phyloP scores from a whole-genome alignment of 2,888 invertebrate genomes.

The Trachelus troglodyta region DNA sequence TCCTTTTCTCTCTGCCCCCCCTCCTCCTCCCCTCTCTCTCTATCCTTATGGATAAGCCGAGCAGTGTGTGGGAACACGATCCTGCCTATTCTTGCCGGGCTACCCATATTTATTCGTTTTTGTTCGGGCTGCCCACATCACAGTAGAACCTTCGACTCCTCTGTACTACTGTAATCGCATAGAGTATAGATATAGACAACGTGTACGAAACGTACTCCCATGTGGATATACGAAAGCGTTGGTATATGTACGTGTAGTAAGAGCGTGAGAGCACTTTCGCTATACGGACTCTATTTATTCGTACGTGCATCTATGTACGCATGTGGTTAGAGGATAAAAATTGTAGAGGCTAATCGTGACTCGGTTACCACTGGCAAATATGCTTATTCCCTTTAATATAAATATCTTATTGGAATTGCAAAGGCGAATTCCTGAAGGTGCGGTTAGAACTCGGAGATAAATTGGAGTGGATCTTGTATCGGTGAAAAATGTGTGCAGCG shows the following conservation, averaged over 20 bases:
- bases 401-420: slow-evolving; percentile 51
- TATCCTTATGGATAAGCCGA: neutral
- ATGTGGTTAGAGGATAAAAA: neutral
- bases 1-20: no score
- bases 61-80: slow-evolving; percentile 49
- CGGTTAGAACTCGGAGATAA: neutral
- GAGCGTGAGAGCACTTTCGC: neutral
- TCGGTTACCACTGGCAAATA: slow-evolving; percentile 25
- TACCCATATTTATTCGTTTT: neutral
- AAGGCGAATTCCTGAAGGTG: slow-evolving; percentile 24
- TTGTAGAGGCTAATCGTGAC: slow-evolving; percentile 4
- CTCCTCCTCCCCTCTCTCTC: neutral
- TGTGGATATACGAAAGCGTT: neutral
- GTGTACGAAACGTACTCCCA: neutral
- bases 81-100: slow-evolving; percentile 7
- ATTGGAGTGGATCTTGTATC: neutral
- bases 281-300: neutral
- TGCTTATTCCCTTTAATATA: slow-evolving; percentile 30
- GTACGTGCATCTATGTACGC: neutral
- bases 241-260: neutral
- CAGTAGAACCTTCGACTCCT: neutral
- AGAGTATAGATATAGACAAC: neutral
- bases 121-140: neutral
- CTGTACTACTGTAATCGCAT: neutral
- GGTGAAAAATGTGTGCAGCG: rapidly evolving